phyloP scores from a whole-genome alignment of 2,797 vertebrate genomes.

The Falco concolor region DNA sequence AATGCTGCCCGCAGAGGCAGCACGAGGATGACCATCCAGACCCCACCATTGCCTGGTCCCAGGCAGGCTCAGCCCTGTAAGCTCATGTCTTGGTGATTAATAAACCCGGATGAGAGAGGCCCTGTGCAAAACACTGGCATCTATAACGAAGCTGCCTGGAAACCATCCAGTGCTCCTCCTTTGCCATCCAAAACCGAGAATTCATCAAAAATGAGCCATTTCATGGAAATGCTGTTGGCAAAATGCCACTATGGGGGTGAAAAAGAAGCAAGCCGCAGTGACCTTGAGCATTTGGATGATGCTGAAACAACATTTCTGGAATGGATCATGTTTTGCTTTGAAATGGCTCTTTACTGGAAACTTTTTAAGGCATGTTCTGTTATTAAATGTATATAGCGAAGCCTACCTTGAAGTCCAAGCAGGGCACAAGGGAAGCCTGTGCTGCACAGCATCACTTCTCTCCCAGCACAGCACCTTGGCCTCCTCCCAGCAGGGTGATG shows the following conservation, averaged over 20 bases:
- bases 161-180: neutral
- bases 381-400: neutral
- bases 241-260: neutral
- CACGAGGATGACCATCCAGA: neutral
- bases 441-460: neutral
- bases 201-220: neutral
- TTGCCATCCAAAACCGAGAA: neutral
- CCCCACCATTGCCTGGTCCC: neutral
- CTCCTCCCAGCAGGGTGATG: neutral
- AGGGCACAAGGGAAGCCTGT: neutral
- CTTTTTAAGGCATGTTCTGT: neutral
- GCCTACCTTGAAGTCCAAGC: neutral
- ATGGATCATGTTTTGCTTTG: neutral
- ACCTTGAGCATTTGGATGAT: neutral
- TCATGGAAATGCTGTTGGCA: neutral
- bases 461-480: neutral
- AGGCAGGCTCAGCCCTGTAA: neutral
- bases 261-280: neutral
- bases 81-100: neutral
- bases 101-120: neutral
- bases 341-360: neutral
- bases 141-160: neutral
- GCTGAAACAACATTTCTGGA: neutral
- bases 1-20: neutral
- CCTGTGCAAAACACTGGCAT: neutral